phyloP scores from a whole-genome alignment of 2,113 vertebrate species.

The Mus spicilegus region DNA sequence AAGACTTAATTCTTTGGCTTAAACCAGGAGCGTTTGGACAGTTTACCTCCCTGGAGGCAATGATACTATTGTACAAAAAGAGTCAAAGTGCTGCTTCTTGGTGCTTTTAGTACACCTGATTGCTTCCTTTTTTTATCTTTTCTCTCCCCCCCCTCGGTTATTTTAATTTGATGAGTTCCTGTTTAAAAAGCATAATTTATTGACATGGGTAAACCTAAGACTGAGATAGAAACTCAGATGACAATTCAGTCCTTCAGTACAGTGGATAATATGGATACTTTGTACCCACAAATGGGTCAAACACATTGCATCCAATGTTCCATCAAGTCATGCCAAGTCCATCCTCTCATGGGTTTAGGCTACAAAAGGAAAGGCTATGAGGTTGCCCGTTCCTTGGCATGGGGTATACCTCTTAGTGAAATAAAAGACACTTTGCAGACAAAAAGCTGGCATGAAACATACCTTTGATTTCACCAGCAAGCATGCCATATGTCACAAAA shows the following conservation, averaged over 20 bases:
- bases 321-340: conserved; percentile 57
- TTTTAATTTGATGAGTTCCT: conserved; percentile 53
- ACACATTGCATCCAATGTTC: conserved; percentile 65
- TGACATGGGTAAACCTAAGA: neutral
- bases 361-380: conserved; percentile 74
- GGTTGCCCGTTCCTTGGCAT: conserved; percentile 73
- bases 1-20: conserved; percentile 13
- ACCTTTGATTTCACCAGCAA: conserved; percentile 83
- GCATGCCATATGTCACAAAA: conserved; percentile 84
- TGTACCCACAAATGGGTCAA: conserved; percentile 67
- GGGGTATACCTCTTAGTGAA: conserved; percentile 80
- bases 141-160: neutral
- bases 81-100: neutral
- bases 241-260: neutral
- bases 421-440: conserved; percentile 80
- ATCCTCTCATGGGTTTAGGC: conserved; percentile 46
- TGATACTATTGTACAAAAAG: neutral
- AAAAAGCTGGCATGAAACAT: conserved; percentile 84
- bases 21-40: neutral
- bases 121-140: conserved; percentile 11
- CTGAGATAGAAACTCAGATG: neutral
- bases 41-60: neutral
- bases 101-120: neutral
- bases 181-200: neutral
- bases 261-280: neutral